A percentile compares a stretch with the other conserved stretches of the same genome.
Evolutionary conservation across 1,140 invertebrate species (phyloP).

Genomic region (Orchesella cincta): DNA sequence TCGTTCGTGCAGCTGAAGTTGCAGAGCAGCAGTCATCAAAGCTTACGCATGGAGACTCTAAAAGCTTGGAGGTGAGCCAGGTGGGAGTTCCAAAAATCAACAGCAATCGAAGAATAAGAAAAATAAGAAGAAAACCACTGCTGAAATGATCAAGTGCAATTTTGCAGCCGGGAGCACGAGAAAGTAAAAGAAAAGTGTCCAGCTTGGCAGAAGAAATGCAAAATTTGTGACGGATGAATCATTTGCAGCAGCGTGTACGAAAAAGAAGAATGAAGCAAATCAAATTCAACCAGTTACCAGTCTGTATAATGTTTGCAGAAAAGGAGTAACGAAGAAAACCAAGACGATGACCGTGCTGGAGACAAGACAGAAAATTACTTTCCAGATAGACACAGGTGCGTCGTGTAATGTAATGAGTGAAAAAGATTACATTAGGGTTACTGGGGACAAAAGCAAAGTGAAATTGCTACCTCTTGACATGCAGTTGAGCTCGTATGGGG

Average conservation of each 20-base stretch:
- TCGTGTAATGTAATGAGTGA: neutral
- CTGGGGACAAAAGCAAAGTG: too few species aligned
- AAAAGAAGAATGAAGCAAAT: neutral
- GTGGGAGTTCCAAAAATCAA: neutral
- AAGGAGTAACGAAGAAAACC: neutral
- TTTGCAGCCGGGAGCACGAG: slow-evolving; percentile 21
- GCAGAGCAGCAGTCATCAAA: neutral
- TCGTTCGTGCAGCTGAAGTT: neutral
- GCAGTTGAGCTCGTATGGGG: neutral
- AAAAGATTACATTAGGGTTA: neutral
- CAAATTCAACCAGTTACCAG: neutral
- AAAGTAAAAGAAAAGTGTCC: slow-evolving; percentile 1
- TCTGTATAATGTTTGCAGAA: neutral
- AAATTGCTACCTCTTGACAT: too few species aligned
- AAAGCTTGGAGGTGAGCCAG: neutral
- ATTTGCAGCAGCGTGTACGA: neutral
- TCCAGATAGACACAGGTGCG: neutral
- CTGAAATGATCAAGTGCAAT: slow-evolving; percentile 12
- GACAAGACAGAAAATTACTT: neutral
- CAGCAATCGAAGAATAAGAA: too few species aligned
- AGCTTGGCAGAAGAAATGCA: slow-evolving; percentile 11
- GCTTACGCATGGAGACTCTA: too few species aligned
- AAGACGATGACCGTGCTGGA: neutral
- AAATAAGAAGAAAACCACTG: neutral
- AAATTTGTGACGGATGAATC: neutral